Evolutionary conservation across 1,140 invertebrate genomes (phyloP).

Genomic region (Trichoplusia ni): DNA sequence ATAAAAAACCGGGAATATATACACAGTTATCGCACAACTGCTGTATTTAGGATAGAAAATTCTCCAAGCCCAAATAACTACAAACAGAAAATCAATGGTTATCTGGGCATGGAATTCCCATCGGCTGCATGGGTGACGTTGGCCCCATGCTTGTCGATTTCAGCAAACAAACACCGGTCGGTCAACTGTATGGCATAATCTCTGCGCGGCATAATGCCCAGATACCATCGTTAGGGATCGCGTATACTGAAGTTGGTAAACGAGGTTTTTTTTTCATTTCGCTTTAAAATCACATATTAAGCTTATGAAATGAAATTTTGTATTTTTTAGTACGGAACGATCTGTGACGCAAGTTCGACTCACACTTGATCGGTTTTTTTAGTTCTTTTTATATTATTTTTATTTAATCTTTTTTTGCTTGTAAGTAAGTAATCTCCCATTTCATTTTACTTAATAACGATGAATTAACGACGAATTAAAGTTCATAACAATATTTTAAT

Average conservation of each 20-base stretch:
- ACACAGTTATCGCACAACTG: too few relatives aligned
- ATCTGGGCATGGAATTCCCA: slow-evolving; percentile 7
- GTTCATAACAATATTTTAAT: too few relatives aligned
- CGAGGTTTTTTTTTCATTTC: background rate
- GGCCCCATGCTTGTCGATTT: slow-evolving; percentile 39
- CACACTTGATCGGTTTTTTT: too few relatives aligned
- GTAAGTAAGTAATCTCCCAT: too few relatives aligned
- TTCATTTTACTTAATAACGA: too few relatives aligned
- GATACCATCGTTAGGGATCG: slow-evolving; percentile 52
- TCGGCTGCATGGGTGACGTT: slow-evolving; percentile 27
- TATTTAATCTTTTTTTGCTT: too few relatives aligned
- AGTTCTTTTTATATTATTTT: too few relatives aligned
- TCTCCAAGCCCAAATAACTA: background rate
- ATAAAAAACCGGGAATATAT: too few relatives aligned
- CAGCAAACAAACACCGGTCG: slow-evolving; percentile 61
- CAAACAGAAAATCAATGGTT: slow-evolving; percentile 12
- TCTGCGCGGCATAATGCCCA: slow-evolving; percentile 64
- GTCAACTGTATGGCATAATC: slow-evolving; percentile 65
- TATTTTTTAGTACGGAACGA: background rate
- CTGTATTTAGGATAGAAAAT: background rate
- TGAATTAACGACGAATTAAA: too few relatives aligned
- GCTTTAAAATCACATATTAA: too few relatives aligned
- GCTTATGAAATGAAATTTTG: too few relatives aligned
- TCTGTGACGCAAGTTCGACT: too few relatives aligned
- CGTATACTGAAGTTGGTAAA: slow-evolving; percentile 33